Evolutionary conservation across 2,113 vertebrate species (phyloP).

Genomic region (Oncorhynchus nerka): DNA sequence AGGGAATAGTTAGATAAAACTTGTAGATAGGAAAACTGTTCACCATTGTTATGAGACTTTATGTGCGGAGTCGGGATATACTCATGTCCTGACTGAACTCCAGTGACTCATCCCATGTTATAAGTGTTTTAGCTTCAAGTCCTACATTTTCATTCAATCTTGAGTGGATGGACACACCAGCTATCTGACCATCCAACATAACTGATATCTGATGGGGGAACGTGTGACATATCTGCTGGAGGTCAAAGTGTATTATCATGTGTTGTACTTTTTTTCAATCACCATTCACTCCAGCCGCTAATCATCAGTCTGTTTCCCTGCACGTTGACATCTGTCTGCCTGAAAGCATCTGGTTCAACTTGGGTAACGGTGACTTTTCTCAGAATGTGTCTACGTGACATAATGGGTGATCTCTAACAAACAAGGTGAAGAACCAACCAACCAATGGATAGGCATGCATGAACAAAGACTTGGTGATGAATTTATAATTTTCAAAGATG

Average conservation of each 20-base stretch:
- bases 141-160: too few relatives aligned
- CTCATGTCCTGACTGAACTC: not conserved
- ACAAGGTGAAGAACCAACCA: slow-evolving; percentile 4
- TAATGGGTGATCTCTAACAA: slow-evolving; percentile 8
- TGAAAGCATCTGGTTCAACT: not conserved
- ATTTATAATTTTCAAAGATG: not conserved
- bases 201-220: not conserved
- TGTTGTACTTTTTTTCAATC: not conserved
- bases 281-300: not conserved
- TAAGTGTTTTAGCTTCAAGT: not conserved
- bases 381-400: not conserved
- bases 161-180: too few relatives aligned
- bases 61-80: not conserved
- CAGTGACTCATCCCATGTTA: too few relatives aligned
- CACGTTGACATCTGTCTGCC: not conserved
- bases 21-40: too few relatives aligned
- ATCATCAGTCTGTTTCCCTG: not conserved
- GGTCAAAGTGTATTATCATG: not conserved
- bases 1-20: too few relatives aligned
- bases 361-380: not conserved
- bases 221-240: slow-evolving; percentile 15
- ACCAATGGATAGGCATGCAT: slow-evolving; percentile 8
- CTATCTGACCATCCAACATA: not conserved
- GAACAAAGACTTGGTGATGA: slow-evolving; percentile 10
- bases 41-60: slow-evolving; percentile 1